phyloP scores from a whole-genome alignment of 2,888 invertebrate species.

The Xiphydria camelus region DNA sequence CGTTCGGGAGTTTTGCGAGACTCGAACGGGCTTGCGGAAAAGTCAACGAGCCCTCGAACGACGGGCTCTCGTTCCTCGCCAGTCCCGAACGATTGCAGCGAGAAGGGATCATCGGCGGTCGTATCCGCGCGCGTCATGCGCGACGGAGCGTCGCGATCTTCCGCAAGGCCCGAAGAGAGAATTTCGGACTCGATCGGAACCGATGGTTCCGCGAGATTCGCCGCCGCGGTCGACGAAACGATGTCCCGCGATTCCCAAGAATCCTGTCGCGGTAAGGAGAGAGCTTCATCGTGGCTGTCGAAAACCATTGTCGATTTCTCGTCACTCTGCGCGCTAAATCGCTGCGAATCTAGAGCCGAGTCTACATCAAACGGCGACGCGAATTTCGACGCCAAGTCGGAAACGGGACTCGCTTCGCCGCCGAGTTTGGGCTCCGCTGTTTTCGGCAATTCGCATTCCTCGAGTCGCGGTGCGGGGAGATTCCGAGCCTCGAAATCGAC shows the following conservation, averaged over 20 bases:
- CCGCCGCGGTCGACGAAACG: background rate
- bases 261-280: background rate
- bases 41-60: no score
- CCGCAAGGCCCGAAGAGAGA: background rate
- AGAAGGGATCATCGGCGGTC: no score
- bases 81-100: background rate
- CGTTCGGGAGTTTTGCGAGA: no score
- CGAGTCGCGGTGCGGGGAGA: background rate
- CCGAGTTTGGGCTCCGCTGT: background rate
- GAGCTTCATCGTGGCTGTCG: background rate
- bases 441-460: background rate
- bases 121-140: no score
- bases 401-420: slow-evolving; percentile 1
- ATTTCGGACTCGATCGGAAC: background rate
- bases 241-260: background rate
- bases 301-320: background rate
- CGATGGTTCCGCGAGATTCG: background rate
- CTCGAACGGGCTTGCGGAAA: background rate
- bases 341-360: background rate
- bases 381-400: background rate
- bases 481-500: background rate
- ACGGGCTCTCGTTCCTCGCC: background rate
- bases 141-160: background rate
- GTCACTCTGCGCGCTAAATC: background rate
- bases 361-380: background rate